phyloP scores from a whole-genome alignment of 35 echinoderm and acorn worm genomes.

The Diadema setosum region DNA sequence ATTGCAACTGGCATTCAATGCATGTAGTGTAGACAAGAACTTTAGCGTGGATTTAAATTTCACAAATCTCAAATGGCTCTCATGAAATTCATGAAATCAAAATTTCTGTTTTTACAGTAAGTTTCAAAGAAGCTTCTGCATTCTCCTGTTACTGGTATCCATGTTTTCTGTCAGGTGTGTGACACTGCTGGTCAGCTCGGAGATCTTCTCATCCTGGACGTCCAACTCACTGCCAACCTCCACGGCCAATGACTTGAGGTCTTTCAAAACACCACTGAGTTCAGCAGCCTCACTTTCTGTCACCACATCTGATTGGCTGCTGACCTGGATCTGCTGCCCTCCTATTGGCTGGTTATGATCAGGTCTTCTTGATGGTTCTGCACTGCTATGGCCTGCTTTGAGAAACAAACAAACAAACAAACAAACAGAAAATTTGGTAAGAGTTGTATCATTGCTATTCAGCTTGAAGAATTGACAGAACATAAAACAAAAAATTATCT shows the following conservation, averaged over 20 bases:
- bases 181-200: background rate
- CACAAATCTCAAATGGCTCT: too few relatives aligned
- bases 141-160: background rate
- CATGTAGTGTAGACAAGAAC: too few relatives aligned
- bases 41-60: too few relatives aligned
- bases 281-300: constrained; percentile 1
- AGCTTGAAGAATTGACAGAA: too few relatives aligned
- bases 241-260: background rate
- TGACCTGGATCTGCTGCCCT: background rate
- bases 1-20: too few relatives aligned
- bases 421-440: too few relatives aligned
- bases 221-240: background rate
- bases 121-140: background rate
- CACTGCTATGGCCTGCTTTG: background rate
- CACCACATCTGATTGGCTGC: background rate
- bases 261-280: background rate
- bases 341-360: background rate
- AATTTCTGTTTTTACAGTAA: too few relatives aligned
- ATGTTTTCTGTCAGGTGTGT: background rate
- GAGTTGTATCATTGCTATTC: too few relatives aligned
- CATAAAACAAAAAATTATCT: too few relatives aligned
- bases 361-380: background rate
- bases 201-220: background rate
- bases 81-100: too few relatives aligned
- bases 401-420: too few relatives aligned